Percentiles rank a stretch among this genome's conserved stretches.
Evolutionary conservation across 2,797 vertebrate genomes (phyloP).

Genomic region (Sebastes trivittatus): DNA sequence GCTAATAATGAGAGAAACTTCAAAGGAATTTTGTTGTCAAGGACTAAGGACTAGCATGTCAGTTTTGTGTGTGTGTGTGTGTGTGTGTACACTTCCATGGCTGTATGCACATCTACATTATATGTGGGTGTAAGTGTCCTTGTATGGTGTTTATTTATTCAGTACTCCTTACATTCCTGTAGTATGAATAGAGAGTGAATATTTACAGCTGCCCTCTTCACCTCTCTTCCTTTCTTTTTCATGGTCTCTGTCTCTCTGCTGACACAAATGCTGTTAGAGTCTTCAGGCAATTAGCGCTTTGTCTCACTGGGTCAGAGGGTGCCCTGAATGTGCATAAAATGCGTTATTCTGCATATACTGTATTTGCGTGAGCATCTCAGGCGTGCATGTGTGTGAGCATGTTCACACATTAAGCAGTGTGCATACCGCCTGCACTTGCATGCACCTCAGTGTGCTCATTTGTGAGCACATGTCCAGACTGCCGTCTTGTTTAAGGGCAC

Average conservation of each 20-base stretch:
- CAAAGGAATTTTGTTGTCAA: conserved; percentile 9
- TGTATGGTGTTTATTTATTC: conserved; percentile 6
- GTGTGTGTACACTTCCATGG: background rate
- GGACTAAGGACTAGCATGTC: background rate
- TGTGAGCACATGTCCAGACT: background rate
- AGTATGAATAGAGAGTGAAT: background rate
- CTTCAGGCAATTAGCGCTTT: conserved; percentile 25
- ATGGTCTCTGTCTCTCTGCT: conserved; percentile 15
- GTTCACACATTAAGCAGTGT: background rate
- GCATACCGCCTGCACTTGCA: background rate
- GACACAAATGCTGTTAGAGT: conserved; percentile 37
- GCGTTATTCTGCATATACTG: background rate
- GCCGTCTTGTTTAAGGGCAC: background rate
- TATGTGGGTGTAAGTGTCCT: background rate
- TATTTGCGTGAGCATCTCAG: conserved; percentile 6
- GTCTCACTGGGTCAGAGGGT: conserved; percentile 28
- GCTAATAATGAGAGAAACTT: conserved; percentile 33
- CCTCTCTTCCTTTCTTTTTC: conserved; percentile 3
- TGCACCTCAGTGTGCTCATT: background rate
- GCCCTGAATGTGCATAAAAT: conserved; percentile 32
- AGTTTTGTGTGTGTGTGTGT: background rate
- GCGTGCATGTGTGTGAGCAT: conserved; percentile 2
- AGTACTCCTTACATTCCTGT: background rate
- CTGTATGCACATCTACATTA: background rate
- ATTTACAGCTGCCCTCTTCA: conserved; percentile 25